Evolutionary conservation across 2,113 vertebrate species (phyloP), one percentile per base, ranked within the genome.

Genomic region (Eublepharis macularius): DNA sequence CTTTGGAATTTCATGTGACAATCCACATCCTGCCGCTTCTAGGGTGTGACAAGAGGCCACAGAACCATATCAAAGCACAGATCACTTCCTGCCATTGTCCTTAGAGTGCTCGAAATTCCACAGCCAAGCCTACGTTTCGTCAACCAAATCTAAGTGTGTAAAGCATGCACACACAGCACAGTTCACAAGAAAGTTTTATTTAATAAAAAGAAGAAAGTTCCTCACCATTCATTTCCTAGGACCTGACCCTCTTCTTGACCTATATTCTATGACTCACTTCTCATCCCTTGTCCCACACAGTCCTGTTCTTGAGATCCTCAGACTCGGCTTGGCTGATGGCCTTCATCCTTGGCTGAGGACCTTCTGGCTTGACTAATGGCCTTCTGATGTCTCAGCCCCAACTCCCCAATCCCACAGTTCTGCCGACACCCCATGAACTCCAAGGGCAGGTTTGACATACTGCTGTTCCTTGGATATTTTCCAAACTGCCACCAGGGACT

Each of bases 391-490:
- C 26, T 21, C 1, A 39, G 34, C 9, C 0, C 0, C 21, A 11
- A 10, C 0, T 12, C 72, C 32, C 21, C 19, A n/a, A n/a, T 1
- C n/a, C 4, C 68, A 5, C 32, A 16, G 1, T 1, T 54, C 36
- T 43, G 32, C 29, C 60, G 39, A 65, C 17, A 36, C 43, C 4
- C 63, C 29, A 10, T n/a, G 14, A 13, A 34, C 60, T 43, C 13
- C 36, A 76, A 45, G 2, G 1, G 0, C 0, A 0, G 10, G 1
- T 41, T 41, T 63, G 34, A n/a, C 34, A 34, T 5, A 36, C 0
- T 39, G 0, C 0, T 41, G n/a, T n/a, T 49, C 34, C 11, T 32
- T 17, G 2, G 41, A 39, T 78, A 21, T 24, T 26, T 1, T 19
- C 4, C n/a, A n/a, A 21, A 2, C 32, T 34, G n/a, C 3, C 21